Conservation (phyloP, 2,888 invertebrate species). For the Caenorhabditis doughertyi region DNA sequence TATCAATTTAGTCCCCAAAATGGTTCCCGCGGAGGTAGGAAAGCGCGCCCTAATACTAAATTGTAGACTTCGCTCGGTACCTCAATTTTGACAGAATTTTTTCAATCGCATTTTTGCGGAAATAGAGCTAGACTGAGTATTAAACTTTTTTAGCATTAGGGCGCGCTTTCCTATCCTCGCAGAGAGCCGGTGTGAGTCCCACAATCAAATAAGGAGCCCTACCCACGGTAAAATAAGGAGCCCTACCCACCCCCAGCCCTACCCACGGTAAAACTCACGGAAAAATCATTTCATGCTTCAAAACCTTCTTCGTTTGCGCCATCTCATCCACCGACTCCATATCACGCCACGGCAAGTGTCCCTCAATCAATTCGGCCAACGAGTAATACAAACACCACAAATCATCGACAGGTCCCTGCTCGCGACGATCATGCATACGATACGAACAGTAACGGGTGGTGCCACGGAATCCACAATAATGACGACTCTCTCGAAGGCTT, state of each 20-base stretch:
- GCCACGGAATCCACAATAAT: constrained; percentile 80
- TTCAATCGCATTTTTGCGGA: no score
- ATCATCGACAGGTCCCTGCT: constrained; percentile 77
- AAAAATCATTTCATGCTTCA: constrained; percentile 50
- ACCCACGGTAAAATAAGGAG: no score
- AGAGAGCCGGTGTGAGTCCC: no score
- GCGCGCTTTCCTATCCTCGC: no score
- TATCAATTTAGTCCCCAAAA: no score
- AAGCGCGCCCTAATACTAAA: no score
- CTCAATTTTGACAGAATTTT: no score
- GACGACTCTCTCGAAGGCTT: constrained; percentile 64
- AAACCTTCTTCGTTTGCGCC: constrained; percentile 64
- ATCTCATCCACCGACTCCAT: constrained; percentile 72
- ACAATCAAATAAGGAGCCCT: no score
- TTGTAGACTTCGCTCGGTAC: no score
- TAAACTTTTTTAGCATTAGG: no score
- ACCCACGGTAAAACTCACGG: constrained; percentile 21
- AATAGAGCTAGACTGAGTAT: no score
- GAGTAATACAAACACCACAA: constrained; percentile 76
- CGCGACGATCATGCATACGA: constrained; percentile 76
- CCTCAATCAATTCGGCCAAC: constrained; percentile 76
- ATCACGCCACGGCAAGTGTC: constrained; percentile 77
- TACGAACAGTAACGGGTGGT: constrained; percentile 79
- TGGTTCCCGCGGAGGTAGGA: no score
- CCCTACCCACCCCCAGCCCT: neutral